Base-by-base conservation (phyloP, 2,888 invertebrate genomes). In the Linnaemya vulpina region DNA sequence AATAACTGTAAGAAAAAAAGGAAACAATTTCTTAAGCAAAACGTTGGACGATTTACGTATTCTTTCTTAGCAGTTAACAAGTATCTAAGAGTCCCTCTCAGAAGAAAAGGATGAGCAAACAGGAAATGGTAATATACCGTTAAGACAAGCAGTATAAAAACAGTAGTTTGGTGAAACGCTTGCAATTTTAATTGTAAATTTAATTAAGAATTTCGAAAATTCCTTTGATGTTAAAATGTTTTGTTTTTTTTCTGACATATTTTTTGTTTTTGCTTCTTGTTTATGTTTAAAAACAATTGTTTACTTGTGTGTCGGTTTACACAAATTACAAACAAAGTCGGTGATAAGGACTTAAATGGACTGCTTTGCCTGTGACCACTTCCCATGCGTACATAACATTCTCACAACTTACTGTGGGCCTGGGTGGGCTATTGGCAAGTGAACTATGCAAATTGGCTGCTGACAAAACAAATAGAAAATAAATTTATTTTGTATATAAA, bases 141-240 rank as follows among this genome's bases (percentile, higher is more conserved):
- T 51, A 60, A 68, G 68, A 60, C 51, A 77, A 60, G 43, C 65
- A 49, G 60, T 51, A 17, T 20, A 35, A 46, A 46, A 30, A 22
- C n/a, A 46, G 25, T 60, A 65, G 71, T 58, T 71, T 74, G 55
- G 22, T 35, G 38, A 68, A 75, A 74, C 62, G 78, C 87, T 89
- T 89, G 88, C 87, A 89, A 89, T 89, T 89, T 90, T 89, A 89
- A 90, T 90, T 90, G 89, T 88, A 89, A 90, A 89, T 90, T 90
- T 90, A 90, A 90, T 90, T 90, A 90, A 89, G 89, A 87, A 89
- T 89, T 89, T 89, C 88, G 83, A 84, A 88, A 87, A 90, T 90
- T 89, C 90, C 88, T 89, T 90, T 89, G 89, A 90, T 88, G 87
- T 88, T 86, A 87, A 70, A 49, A 49, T 60, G 22, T 51, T 22